A percentile compares a stretch with the other conserved stretches of the same genome.
These are phyloP conservation scores for Drosophila crucigera DNA, from an alignment of 2,888 invertebrate genomes.

Conservation along the genomic window DNA sequence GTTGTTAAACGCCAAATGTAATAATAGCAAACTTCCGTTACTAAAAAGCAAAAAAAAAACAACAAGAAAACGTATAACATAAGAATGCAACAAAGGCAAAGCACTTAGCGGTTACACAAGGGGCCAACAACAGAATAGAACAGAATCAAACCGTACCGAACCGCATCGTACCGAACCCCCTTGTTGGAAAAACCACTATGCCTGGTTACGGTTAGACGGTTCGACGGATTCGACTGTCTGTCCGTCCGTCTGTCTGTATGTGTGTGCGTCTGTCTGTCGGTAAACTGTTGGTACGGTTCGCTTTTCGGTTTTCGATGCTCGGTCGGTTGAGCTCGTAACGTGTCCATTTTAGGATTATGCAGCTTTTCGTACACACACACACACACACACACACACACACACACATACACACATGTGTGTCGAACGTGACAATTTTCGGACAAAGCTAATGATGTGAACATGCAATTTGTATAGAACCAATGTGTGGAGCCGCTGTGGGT, in stretches of 20 bases:
- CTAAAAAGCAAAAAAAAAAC: constrained; percentile 3
- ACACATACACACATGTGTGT: constrained; percentile 26
- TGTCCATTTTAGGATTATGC: constrained; percentile 61
- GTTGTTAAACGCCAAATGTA: constrained; percentile 66
- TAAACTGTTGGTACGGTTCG: constrained; percentile 18
- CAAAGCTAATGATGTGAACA: constrained; percentile 74
- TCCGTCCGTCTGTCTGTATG: not conserved
- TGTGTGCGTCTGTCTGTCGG: constrained; percentile 1
- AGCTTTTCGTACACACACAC: constrained; percentile 47
- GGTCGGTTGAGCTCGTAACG: constrained; percentile 10
- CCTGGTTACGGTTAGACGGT: constrained; percentile 36
- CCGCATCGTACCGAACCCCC: not conserved
- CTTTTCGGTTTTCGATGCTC: constrained; percentile 26
- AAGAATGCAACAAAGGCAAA: constrained; percentile 64
- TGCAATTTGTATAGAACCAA: constrained; percentile 60
- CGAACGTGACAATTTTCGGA: constrained; percentile 75
- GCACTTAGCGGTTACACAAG: constrained; percentile 64
- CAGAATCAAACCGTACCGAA: not conserved
- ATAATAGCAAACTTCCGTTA: constrained; percentile 68
- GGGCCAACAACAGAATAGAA: constrained; percentile 5
- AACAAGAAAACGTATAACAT: constrained; percentile 8
- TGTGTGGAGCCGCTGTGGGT: not conserved
- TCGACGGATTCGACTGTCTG: constrained; percentile 10
- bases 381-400: not conserved
- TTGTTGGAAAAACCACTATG: constrained; percentile 14